Percentiles rank a stretch among this genome's conserved stretches.
Evolutionary conservation across 1,140 invertebrate species (phyloP).

Genomic region (Atta cephalotes): DNA sequence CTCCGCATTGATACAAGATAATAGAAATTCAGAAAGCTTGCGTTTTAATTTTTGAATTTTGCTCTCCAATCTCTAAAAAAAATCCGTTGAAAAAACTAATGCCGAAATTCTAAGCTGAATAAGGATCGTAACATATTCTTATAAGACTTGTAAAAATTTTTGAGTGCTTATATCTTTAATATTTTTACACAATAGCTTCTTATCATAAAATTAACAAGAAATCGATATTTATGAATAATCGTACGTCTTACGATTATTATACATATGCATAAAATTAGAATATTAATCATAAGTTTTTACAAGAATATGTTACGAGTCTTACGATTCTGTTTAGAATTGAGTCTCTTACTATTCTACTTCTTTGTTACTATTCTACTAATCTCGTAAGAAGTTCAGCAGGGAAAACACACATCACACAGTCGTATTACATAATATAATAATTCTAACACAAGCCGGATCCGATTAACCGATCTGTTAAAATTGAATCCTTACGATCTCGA

Average conservation of each 20-base stretch:
- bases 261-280: no score
- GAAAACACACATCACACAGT: not conserved
- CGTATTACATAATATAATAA: not conserved
- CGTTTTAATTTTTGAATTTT: not conserved
- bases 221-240: no score
- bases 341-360: not conserved
- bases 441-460: not conserved
- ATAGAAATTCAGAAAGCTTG: slow-evolving; percentile 3
- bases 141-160: no score
- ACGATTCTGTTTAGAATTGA: not conserved
- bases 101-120: no score
- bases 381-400: not conserved
- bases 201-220: no score
- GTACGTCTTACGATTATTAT: no score
- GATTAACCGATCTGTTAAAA: not conserved
- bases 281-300: no score
- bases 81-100: not conserved
- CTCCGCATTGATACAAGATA: not conserved
- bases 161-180: no score
- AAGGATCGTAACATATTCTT: no score
- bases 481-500: slow-evolving; percentile 10
- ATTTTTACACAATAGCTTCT: no score
- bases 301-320: no score
- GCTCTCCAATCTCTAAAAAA: not conserved
- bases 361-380: not conserved